Evolutionary conservation across 2,888 invertebrate species (phyloP).

Genomic region (Polydrusus pterygomalis): DNA sequence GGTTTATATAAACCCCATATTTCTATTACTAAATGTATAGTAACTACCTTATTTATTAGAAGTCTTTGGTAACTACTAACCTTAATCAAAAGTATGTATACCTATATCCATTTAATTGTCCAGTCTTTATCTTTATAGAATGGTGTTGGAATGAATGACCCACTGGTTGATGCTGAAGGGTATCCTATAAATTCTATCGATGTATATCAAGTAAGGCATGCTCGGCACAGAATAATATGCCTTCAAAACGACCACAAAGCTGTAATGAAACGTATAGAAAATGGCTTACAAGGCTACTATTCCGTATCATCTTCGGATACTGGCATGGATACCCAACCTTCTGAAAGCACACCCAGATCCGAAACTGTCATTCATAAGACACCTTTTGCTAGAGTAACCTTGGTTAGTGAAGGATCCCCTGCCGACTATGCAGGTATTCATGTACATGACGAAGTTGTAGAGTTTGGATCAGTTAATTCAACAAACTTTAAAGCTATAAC

Average conservation of each 20-base stretch:
- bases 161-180: constrained; percentile 89
- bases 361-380: constrained; percentile 61
- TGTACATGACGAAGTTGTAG: constrained; percentile 81
- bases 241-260: constrained; percentile 92
- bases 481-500: constrained; percentile 81
- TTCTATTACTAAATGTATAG: no score
- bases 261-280: constrained; percentile 89
- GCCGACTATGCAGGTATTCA: constrained; percentile 86
- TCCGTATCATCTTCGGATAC: constrained; percentile 59
- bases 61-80: no score
- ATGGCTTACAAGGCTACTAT: constrained; percentile 78
- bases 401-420: constrained; percentile 86
- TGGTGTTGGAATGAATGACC: constrained; percentile 88
- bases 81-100: no score
- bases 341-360: constrained; percentile 46
- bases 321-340: constrained; percentile 57
- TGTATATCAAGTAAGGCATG: constrained; percentile 91
- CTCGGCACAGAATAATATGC: constrained; percentile 91
- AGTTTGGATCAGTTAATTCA: constrained; percentile 85
- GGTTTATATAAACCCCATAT: no score
- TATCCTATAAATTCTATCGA: constrained; percentile 93
- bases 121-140: constrained; percentile 73
- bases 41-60: no score
- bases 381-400: constrained; percentile 82
- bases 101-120: background rate